phyloP scores from a whole-genome alignment of 1,140 invertebrate species.

The Macrobrachium nipponense region DNA sequence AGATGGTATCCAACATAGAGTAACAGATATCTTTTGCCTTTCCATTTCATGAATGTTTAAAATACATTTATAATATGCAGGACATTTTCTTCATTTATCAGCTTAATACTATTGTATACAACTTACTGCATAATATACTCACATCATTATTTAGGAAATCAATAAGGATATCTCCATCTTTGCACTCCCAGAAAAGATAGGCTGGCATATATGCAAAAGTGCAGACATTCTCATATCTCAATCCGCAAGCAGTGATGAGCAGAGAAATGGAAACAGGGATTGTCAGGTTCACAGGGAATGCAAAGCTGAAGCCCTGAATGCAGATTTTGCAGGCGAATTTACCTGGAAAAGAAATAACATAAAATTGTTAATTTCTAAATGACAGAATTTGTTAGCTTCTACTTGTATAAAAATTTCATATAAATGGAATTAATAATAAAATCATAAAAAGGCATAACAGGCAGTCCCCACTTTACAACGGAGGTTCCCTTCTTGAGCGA shows the following conservation, averaged over 20 bases:
- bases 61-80: no score
- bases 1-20: no score
- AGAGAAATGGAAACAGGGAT: conserved; percentile 91
- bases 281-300: conserved; percentile 91
- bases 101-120: no score
- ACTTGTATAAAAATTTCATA: conserved; percentile 23
- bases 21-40: no score
- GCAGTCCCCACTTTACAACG: no score
- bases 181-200: conserved; percentile 91
- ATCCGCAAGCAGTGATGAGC: conserved; percentile 87
- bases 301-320: conserved; percentile 96
- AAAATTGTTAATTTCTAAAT: conserved; percentile 43
- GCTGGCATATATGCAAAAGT: conserved; percentile 82
- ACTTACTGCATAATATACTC: conserved; percentile 33
- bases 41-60: no score
- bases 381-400: conserved; percentile 9
- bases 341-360: conserved; percentile 70
- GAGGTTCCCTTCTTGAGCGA: no score
- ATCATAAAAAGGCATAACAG: background rate
- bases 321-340: conserved; percentile 97
- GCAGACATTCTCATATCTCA: conserved; percentile 86
- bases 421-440: background rate
- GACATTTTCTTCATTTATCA: no score
- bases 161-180: conserved; percentile 82
- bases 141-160: conserved; percentile 86